Evolutionary conservation across 2,113 vertebrate genomes (phyloP), one percentile per base, ranked within the genome.

Genomic region (Platichthys stellatus): DNA sequence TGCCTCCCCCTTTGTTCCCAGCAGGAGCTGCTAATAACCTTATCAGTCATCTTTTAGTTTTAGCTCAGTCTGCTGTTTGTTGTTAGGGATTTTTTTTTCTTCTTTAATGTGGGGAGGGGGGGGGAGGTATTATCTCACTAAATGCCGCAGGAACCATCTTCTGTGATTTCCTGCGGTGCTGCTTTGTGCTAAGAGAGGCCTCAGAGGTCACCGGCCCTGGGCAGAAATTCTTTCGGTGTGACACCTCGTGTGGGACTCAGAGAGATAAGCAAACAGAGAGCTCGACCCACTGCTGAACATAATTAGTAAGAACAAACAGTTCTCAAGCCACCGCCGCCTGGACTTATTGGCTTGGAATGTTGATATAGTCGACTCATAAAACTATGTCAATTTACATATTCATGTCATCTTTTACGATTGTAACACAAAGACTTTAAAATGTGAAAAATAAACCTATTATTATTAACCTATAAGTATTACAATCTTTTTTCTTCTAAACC

Each of bases 11-110:
- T 95, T 94, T 94, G 92, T 94, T 95, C 94, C 76, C 94, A 76
- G 92, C 89, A 60, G 91, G 95, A 94, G 81, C 92, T 83, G 81
- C 87, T 95, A 93, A 94, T 93, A 93, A 94, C 93, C 94, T 95
- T 95, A 96, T 95, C 95, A 94, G 92, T 86, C 90, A 94, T 95
- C 93, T 96, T 93, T 95, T 93, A 94, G 91, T 95, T 97, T 95
- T 93, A 94, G 92, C 93, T 91, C 93, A 92, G 92, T 94, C 95
- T 94, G 91, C 92, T 94, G 94, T 94, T 96, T 96, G 94, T 90
- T 93, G 81, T 87, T 78, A 69, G 61, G 80, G 74, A 56, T 83
- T 84, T 75, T 79, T 79, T 74, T 78, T 72, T 75, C 26, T 79
- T 72, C 80, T 80, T 77, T 31, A 77, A 51, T 51, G 47, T 51